phyloP scores from a whole-genome alignment of 1,140 invertebrate species.

The Apis dorsata region DNA sequence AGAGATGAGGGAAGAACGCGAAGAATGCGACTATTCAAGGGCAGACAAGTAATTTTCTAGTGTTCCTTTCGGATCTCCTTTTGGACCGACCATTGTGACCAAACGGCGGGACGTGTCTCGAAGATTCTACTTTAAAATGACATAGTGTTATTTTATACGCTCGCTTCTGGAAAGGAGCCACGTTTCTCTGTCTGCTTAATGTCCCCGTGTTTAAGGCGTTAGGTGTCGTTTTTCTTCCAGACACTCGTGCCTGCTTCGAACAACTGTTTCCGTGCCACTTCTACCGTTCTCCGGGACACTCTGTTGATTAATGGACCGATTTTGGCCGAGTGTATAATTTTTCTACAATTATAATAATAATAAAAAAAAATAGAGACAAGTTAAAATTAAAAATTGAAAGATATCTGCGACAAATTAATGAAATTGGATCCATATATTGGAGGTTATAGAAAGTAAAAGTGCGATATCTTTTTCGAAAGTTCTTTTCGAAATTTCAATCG shows the following conservation, averaged over 20 bases:
- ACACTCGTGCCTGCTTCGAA: not conserved
- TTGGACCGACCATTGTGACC: conserved; percentile 46
- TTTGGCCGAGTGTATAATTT: not conserved
- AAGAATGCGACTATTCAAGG: conserved; percentile 56
- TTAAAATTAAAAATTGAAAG: not conserved
- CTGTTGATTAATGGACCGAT: conserved; percentile 1
- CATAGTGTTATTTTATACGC: conserved; percentile 67
- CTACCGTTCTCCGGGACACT: not conserved
- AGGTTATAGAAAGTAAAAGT: not conserved
- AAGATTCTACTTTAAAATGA: conserved; percentile 54
- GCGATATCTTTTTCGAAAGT: no score
- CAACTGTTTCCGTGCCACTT: not conserved
- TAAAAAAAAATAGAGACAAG: not conserved
- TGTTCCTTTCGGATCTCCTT: conserved; percentile 7
- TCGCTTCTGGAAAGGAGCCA: conserved; percentile 38
- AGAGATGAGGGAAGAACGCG: conserved; percentile 22
- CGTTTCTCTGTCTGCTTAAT: not conserved
- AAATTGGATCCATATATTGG: not conserved
- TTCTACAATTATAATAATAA: not conserved
- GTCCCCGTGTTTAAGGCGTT: conserved; percentile 16
- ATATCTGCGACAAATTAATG: not conserved
- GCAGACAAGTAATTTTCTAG: conserved; percentile 57
- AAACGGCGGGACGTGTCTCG: conserved; percentile 53
- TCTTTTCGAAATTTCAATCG: no score
- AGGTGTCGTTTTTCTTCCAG: conserved; percentile 25